These are phyloP conservation scores for Apotomis capreana DNA, from an alignment of 2,888 invertebrate genomes.

Conservation along the genomic window DNA sequence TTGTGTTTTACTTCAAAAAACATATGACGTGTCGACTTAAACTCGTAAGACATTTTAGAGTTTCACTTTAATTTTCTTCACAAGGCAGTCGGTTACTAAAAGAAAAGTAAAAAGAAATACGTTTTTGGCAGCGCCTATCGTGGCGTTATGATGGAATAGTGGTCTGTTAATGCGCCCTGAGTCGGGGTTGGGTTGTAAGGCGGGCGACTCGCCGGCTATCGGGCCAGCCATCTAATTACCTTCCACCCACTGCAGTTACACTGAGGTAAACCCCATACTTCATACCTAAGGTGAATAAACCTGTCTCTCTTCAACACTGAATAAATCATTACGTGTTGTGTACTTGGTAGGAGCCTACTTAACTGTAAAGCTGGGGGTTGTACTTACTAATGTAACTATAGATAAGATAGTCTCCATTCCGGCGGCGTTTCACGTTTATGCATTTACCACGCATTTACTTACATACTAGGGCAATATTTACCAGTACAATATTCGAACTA, in stretches of 20 bases:
- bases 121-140: constrained; percentile 55
- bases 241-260: constrained; percentile 58
- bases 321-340: constrained; percentile 50
- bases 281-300: constrained; percentile 56
- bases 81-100: constrained; percentile 46
- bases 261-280: constrained; percentile 49
- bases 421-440: background rate
- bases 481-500: no score
- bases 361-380: background rate
- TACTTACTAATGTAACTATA: constrained; percentile 12
- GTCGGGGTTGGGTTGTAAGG: constrained; percentile 52
- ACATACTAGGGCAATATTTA: no score
- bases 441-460: background rate
- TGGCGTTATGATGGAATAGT: constrained; percentile 58
- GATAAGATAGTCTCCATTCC: background rate
- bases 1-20: constrained; percentile 72
- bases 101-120: constrained; percentile 53
- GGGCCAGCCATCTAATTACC: constrained; percentile 73
- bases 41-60: constrained; percentile 69
- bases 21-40: constrained; percentile 63
- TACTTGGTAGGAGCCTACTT: background rate
- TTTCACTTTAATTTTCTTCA: constrained; percentile 18
- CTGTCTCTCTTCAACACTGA: constrained; percentile 60
- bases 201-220: constrained; percentile 67
- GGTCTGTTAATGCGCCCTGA: constrained; percentile 60